Evolutionary conservation across 23 tunicate genomes (phyloP), one percentile per base, ranked within the genome.

Genomic region (Clavelina lepadiformis): DNA sequence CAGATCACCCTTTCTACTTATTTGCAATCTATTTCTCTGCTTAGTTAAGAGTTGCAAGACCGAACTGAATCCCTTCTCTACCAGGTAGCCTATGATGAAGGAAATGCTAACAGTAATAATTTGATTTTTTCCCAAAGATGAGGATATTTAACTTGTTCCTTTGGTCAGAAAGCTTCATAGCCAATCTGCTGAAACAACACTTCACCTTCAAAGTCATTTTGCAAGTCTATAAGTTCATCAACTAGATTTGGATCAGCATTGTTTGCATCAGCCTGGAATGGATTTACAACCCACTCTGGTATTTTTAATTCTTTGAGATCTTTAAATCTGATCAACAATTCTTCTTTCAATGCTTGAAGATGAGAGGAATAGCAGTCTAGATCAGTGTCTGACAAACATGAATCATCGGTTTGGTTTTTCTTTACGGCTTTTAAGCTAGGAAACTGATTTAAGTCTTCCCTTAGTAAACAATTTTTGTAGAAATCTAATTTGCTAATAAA

Each of bases 171-270:
- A 32, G 32, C 22, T 30, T 38, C 77, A 71, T 61, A 71, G 38
- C 77, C 1, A 61, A 32, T 51, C 60, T 61, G 35, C 20, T 29
- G 8, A 51, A 71, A 71, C 50, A 60, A 34, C 31, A 61, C 60
- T 71, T 71, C 60, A 33, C 20, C 6, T 61, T 71, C 49, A n/a
- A 31, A 69, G 38, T 71, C 77, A 71, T 71, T 71, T 71, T 71
- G 67, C 68, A 61, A 33, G 60, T 52, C 51, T 31, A 60, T 69
- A 71, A 71, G 71, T 71, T 71, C 77, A 61, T 60, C 77, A 30
- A 32, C 30, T 34, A 71, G 51, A 50, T 61, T 50, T 71, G 71
- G n/a, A n/a, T n/a, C n/a, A n/a, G n/a, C n/a, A n/a, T n/a, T n/a
- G n/a, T n/a, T 51, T 24, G 67, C 32, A 34, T 71, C 51, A 33